Base-by-base conservation (phyloP, 2,113 vertebrate genomes). In the Pristiophorus japonicus region DNA sequence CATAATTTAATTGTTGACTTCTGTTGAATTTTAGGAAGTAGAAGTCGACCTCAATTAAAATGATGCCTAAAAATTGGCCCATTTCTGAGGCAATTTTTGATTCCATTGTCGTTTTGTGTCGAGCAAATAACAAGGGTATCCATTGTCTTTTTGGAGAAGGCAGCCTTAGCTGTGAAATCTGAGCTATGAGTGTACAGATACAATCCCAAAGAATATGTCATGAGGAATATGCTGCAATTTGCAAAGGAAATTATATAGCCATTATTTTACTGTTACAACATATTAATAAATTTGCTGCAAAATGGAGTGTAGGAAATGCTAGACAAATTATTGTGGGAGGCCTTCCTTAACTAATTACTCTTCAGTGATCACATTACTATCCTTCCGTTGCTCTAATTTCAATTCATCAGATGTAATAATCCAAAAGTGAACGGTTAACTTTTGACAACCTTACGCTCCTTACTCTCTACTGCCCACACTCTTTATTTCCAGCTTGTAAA, bases 271-370 rank as follows among this genome's bases (percentile, higher is more conserved):
- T 88, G 91, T 42, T 66, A 66, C 16, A 63, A 11, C 38, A 87
- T 85, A 93, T 96, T 96, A 96, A 97, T 96, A 97, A 96, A 96
- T 95, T 96, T 96, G 96, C 96, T 88, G 88, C 96, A 96, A 96
- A 97, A 97, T 96, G 96, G 97, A 97, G 95, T 97, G 45, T 95
- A 96, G 70, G 87, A 97, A 97, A 97, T 96, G 96, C 96, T 70
- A 96, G 24, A 94, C 66, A 96, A 96, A 96, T 96, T 96, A 96
- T 97, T 97, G 96, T 96, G 97, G 96, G 96, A 95, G 96, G 95
- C 93, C 96, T 96, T 66, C 45, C 96, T 96, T 96, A 97, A 97
- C 94, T 96, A 96, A 97, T 97, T 96, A 97, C 84, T 96, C 96
- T 96, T 96, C 96, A 97, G 96, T 97, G 97, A 97, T 97, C 91